Conservation (phyloP, 2,888 invertebrate genomes). For the Patella caerulea region DNA sequence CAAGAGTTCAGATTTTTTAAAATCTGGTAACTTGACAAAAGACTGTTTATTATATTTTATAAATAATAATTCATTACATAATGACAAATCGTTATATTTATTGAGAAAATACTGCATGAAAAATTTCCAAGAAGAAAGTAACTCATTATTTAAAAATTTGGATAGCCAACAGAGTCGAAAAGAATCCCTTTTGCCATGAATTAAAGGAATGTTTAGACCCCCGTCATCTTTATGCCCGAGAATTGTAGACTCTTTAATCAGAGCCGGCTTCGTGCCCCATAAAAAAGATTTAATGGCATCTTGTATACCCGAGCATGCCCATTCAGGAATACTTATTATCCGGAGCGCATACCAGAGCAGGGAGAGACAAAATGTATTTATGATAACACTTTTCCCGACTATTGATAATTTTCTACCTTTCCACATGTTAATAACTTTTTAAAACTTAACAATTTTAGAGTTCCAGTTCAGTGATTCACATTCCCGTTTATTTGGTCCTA, state of each 20-base stretch:
- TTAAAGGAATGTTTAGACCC: neutral
- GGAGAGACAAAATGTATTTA: neutral
- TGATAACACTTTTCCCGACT: neutral
- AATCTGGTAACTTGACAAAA: no score
- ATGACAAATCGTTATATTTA: neutral
- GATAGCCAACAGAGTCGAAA: neutral
- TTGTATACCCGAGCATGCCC: neutral
- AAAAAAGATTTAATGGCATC: neutral
- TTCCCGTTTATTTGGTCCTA: neutral
- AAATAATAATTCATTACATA: neutral
- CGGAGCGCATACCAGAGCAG: neutral
- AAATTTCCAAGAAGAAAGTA: neutral
- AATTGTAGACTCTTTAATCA: neutral
- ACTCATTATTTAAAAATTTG: neutral
- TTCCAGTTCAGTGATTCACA: neutral
- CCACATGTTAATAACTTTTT: neutral
- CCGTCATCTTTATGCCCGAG: neutral
- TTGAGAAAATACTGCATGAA: neutral
- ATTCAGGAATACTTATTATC: neutral
- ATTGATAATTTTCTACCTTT: neutral
- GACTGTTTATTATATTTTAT: neutral
- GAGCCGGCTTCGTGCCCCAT: neutral
- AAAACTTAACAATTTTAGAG: neutral
- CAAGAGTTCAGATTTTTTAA: neutral
- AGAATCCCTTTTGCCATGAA: neutral